Percentiles rank a stretch among this genome's conserved stretches.
Evolutionary conservation across 2,113 vertebrate genomes (phyloP).

Genomic region (Oriolus oriolus): DNA sequence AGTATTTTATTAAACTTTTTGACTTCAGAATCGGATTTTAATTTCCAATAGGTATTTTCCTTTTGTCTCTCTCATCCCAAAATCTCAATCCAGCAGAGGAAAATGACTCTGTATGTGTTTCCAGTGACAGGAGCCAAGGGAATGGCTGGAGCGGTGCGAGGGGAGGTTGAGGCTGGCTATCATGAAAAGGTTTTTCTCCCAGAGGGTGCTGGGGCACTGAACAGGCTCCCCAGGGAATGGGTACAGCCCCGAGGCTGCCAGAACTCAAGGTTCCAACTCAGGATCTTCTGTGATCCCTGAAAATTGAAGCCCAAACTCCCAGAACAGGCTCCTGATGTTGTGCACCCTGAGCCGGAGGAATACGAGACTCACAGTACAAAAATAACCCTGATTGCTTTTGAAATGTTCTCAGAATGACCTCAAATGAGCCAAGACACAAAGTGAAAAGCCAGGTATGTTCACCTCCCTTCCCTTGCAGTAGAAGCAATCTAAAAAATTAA

Average conservation of each 20-base stretch:
- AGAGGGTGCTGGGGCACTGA: not conserved
- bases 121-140: not conserved
- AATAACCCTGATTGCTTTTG: not conserved
- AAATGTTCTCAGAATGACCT: not conserved
- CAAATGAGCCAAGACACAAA: not conserved
- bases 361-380: rapidly evolving
- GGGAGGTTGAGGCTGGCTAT: not conserved
- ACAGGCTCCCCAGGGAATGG: not conserved
- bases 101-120: not conserved
- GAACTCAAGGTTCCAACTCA: not conserved
- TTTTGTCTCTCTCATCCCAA: not conserved
- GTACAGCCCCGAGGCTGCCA: not conserved
- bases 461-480: not conserved
- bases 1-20: not conserved
- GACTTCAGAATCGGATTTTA: not conserved
- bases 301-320: not conserved
- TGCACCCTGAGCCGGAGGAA: not conserved
- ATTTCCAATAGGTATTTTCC: not conserved
- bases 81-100: not conserved
- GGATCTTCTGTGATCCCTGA: not conserved
- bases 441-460: not conserved
- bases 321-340: not conserved
- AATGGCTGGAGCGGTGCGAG: not conserved
- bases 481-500: not conserved
- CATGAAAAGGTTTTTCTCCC: too few relatives aligned